Base-by-base conservation (phyloP, 2,797 vertebrate species). In the Coranthus polyacanthus region DNA sequence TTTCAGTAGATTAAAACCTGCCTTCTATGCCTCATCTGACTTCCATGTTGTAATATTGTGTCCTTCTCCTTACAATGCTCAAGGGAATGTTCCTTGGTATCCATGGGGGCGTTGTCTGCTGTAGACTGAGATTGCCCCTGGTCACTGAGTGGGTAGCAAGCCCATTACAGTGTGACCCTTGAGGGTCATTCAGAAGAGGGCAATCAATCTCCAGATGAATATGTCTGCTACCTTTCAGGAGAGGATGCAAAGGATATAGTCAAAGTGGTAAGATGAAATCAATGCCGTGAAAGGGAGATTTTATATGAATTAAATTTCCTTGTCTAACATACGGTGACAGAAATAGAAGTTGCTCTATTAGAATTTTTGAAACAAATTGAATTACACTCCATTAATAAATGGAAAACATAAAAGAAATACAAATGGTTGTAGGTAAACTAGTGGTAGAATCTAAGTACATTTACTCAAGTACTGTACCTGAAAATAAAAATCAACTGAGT, bases 191-290 rank as follows among this genome's bases (percentile, higher is more conserved):
- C 50, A 68, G 68, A 56, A 81, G 68, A 81, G 79, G 78, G 84
- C 73, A 83, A 88, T 90, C 90, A 88, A 88, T 92, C 85, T 89
- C 57, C 41, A 65, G 68, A 87, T 89, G 81, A 88, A 87, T 82
- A 79, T 68, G 73, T 84, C 79, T 64, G 52, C 52, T 78, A 24
- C 78, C 59, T 76, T 62, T 84, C 64, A 83, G 58, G 53, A 54
- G 64, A 50, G 36, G 68, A 68, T 68, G 55, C 39, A 68, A 46
- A 66, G 32, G 51, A 46, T 53, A 12, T 61, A 54, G 59, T 44
- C 55, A 32, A 53, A 72, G 63, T 58, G 59, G 8, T 15, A 6
- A 44, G 12, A 68, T 17, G n/a, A 55, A 60, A 77, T 38, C 20
- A 65, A 45, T 4, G 21, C 22, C 34, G 36, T 46, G 0, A 8